Conservation (phyloP, 2,113 vertebrate species). For the Xenopus laevis region DNA sequence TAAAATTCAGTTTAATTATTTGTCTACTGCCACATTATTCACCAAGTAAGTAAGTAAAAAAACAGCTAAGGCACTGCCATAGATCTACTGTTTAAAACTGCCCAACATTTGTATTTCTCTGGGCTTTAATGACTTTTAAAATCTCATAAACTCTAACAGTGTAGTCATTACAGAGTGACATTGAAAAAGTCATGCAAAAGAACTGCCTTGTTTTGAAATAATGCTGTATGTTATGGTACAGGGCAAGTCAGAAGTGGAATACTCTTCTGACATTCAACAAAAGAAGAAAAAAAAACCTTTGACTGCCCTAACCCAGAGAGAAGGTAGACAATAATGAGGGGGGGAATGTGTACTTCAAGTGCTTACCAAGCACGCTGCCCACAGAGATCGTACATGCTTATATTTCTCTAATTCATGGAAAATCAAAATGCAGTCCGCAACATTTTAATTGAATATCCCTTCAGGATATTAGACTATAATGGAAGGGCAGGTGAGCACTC, state of each 20-base stretch:
- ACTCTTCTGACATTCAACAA: background rate
- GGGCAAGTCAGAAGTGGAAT: background rate
- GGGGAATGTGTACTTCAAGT: background rate
- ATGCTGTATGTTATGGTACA: background rate
- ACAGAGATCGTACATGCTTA: background rate
- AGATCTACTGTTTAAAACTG: too few relatives aligned
- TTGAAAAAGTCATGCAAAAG: too few relatives aligned
- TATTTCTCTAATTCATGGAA: conserved; percentile 27
- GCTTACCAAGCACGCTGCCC: conserved; percentile 20
- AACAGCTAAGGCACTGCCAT: too few relatives aligned
- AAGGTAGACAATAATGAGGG: background rate
- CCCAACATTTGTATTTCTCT: too few relatives aligned
- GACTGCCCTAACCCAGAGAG: background rate
- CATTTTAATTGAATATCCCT: conserved; percentile 43
- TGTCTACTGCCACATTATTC: too few relatives aligned
- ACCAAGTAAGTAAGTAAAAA: too few relatives aligned
- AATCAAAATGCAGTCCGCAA: conserved; percentile 36
- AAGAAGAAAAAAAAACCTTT: background rate
- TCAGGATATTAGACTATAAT: conserved; percentile 42
- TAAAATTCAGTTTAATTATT: too few relatives aligned
- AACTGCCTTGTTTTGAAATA: too few relatives aligned
- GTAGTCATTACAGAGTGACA: too few relatives aligned
- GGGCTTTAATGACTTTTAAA: too few relatives aligned
- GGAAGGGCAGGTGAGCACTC: conserved; percentile 44
- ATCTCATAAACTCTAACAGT: too few relatives aligned